Base-by-base conservation (phyloP, 2,113 vertebrate genomes). In the Nettapus auritus region DNA sequence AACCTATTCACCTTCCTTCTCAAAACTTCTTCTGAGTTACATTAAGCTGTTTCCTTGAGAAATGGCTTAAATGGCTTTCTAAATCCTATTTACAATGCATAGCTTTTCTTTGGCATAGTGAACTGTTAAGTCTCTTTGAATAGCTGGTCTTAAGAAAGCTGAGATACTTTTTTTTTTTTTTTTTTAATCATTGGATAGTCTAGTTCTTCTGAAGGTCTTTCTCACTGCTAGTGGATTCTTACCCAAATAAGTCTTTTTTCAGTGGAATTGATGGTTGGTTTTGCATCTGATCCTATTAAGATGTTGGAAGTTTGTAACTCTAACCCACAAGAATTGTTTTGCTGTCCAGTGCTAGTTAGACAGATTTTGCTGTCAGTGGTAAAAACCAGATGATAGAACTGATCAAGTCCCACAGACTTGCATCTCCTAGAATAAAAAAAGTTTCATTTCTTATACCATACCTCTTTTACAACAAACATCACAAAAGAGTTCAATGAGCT, bases 221-320 rank as follows among this genome's bases (percentile, higher is more conserved):
- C 73, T 98, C 97, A 34, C 97, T 98, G 94, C 97, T 98, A 82
- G 97, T 71, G 6, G 94, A 96, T 89, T 90, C 76, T 84, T 98
- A 97, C 71, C 89, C 93, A 74, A 98, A 98, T 56, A 97, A 88
- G 70, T 97, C 77, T 14, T 57, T 60, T 57, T 55, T 89, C 94
- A 44, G 66, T 71, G 57, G 68, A 77, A 78, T 13, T 66, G 22
- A 56, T 14, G 33, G 56, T 73, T 74, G 55, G 28, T 36, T 82
- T 93, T 48, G 84, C 69, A 46, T 90, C 71, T 59, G 90, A 81
- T 76, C 88, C 52, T 63, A 57, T 93, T 75, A 97, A 94, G 13
- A 52, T 83, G 83, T 98, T 77, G 46, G 73, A 93, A 23, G 95
- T 31, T 89, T 97, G 89, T 98, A 94, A 80, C 93, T 98, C 80